Evolutionary conservation across 2,888 invertebrate genomes (phyloP).

Genomic region (Polymixis flavicincta): DNA sequence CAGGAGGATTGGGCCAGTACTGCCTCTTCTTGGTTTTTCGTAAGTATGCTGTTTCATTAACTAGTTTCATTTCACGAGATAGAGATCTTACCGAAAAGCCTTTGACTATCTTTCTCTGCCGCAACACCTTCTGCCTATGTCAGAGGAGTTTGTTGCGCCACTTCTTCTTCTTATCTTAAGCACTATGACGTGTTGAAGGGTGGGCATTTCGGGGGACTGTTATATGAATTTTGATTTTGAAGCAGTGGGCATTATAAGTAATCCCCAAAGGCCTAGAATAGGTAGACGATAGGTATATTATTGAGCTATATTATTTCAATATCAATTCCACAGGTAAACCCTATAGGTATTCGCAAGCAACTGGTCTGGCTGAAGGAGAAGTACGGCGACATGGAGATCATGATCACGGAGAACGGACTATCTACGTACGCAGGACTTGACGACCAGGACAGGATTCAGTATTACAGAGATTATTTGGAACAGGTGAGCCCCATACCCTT

Average conservation of each 20-base stretch:
- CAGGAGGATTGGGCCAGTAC: constrained; percentile 7
- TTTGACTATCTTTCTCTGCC: no score
- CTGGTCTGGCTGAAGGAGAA: constrained; percentile 78
- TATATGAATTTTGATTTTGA: no score
- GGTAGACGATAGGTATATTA: neutral
- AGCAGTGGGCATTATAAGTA: neutral
- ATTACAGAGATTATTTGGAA: constrained; percentile 69
- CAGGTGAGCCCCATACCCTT: constrained; percentile 65
- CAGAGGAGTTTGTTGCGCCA: no score
- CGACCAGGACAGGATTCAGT: constrained; percentile 73
- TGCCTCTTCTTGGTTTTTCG: constrained; percentile 46
- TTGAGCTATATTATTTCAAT: neutral
- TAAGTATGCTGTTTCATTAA: constrained; percentile 21
- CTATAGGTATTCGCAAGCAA: constrained; percentile 83
- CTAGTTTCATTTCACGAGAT: neutral
- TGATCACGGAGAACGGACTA: constrained; percentile 86
- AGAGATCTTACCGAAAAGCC: no score
- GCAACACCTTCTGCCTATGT: no score
- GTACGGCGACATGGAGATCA: constrained; percentile 77
- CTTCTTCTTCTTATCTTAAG: no score
- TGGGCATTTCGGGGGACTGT: no score
- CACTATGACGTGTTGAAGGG: no score
- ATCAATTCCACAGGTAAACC: constrained; percentile 34
- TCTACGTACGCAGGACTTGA: constrained; percentile 67
- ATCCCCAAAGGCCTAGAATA: neutral